A percentile compares a stretch with the other conserved stretches of the same genome.
phyloP scores from a whole-genome alignment of 1,140 invertebrate species.

The Aphelenchoides fujianensis region DNA sequence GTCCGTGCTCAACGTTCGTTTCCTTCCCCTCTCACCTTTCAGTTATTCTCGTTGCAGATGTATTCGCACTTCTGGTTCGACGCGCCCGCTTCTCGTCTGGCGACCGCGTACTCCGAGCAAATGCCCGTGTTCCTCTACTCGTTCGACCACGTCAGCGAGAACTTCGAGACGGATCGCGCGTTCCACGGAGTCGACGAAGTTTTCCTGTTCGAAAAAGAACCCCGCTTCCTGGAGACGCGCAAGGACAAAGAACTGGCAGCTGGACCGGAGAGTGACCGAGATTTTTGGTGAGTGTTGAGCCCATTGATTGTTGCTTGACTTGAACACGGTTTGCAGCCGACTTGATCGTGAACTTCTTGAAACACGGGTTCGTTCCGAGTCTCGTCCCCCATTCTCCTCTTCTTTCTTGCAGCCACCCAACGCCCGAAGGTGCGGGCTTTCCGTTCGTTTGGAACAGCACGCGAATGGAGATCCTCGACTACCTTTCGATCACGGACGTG shows the following conservation, averaged over 20 bases:
- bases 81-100: slow-evolving; percentile 56
- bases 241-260: slow-evolving; percentile 61
- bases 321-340: slow-evolving; percentile 36
- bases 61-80: slow-evolving; percentile 62
- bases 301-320: slow-evolving; percentile 55
- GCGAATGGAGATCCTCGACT: slow-evolving; percentile 48
- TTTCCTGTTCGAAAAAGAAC: slow-evolving; percentile 61
- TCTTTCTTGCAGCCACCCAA: slow-evolving; percentile 55
- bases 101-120: slow-evolving; percentile 54
- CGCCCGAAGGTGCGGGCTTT: slow-evolving; percentile 54
- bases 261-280: slow-evolving; percentile 58
- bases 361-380: slow-evolving; percentile 35
- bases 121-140: slow-evolving; percentile 61
- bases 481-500: slow-evolving; percentile 59
- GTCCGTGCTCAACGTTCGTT: slow-evolving; percentile 54
- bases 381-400: too few species aligned
- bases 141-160: slow-evolving; percentile 61
- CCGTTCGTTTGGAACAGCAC: slow-evolving; percentile 59
- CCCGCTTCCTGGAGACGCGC: slow-evolving; percentile 52
- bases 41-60: slow-evolving; percentile 48
- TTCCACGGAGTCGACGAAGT: slow-evolving; percentile 61
- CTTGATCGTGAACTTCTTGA: slow-evolving; percentile 47
- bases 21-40: neutral
- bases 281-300: slow-evolving; percentile 61
- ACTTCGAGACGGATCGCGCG: slow-evolving; percentile 60